Evolutionary conservation across 2,797 vertebrate species (phyloP).

Genomic region (Leptatherina wallacei): DNA sequence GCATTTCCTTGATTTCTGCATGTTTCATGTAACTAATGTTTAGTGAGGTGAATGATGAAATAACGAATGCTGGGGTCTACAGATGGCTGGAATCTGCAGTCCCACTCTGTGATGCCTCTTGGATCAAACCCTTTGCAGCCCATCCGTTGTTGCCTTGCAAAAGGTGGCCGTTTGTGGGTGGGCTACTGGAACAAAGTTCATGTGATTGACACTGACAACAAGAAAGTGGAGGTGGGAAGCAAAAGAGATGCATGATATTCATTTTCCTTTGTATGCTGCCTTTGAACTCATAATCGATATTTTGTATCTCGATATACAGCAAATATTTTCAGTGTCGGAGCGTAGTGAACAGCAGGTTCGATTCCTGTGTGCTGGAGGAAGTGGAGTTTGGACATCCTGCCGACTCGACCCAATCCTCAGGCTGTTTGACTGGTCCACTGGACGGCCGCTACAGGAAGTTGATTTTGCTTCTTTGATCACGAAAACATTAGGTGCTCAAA

Average conservation of each 20-base stretch:
- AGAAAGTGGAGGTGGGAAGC: constrained; percentile 79
- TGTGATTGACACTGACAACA: constrained; percentile 74
- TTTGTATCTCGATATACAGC: constrained; percentile 64
- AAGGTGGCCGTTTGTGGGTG: constrained; percentile 80
- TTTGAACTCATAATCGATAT: background rate
- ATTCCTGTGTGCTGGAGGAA: constrained; percentile 83
- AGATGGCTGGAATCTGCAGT: constrained; percentile 84
- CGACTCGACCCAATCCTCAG: constrained; percentile 82
- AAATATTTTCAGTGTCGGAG: constrained; percentile 81
- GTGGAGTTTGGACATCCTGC: constrained; percentile 84
- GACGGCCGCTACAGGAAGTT: constrained; percentile 83
- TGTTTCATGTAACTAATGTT: background rate
- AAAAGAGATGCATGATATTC: too few species aligned
- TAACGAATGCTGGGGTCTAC: constrained; percentile 24
- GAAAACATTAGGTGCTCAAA: constrained; percentile 77
- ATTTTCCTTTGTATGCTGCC: background rate
- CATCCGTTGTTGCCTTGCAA: constrained; percentile 84
- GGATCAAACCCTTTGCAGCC: constrained; percentile 83
- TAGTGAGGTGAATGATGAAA: background rate
- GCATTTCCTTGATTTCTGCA: background rate
- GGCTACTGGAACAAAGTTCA: constrained; percentile 86
- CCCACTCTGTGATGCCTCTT: constrained; percentile 71
- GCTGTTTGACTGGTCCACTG: constrained; percentile 83
- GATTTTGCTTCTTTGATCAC: constrained; percentile 78
- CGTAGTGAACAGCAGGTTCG: constrained; percentile 86